Base-by-base conservation (phyloP, 2,113 vertebrate genomes). In the Gambusia holbrooki region DNA sequence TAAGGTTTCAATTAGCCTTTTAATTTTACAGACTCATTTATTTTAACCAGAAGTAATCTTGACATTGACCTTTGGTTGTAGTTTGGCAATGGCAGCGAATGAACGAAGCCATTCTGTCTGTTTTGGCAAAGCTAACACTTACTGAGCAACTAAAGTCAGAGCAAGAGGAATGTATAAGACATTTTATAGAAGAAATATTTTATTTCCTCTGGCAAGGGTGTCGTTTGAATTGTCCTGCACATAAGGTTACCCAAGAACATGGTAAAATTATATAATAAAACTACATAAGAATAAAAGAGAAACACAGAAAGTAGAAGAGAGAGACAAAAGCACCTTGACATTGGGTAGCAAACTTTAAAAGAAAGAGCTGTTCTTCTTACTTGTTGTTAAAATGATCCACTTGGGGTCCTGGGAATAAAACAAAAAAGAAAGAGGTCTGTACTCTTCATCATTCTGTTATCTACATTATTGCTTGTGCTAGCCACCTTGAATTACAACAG, bases 351-450 rank as follows among this genome's bases (percentile, higher is more conserved):
- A 42, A 11, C n/a, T 9, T 66, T 37, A 37, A 13, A 25, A 32
- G 66, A 69, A 75, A 51, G 5, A 25, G 11, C 15, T 13, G 29
- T 35, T 4, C 2, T 95, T 94, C 14, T 96, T 94, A 98, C 97
- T 94, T 84, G 96, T 97, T 51, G 95, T 95, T 88, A 98, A 95
- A 89, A 98, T 95, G 69, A 98, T 94, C 78, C 95, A 94, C 81
- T 96, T 96, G 0, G 97, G 97, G 86, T 98, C 97, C 97, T 98
- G 85, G 33, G 69, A 78, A 84, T 42, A 14, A 63, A 77, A 60
- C 68, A 62, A 74, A 73, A 65, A 5, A 29, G 15, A 45, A 29
- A 48, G 15, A 33, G 19, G 30, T 63, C 62, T 22, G 54, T 72
- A 37, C 35, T 42, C 28, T 35, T 64, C 74, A 42, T 58, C 51